A percentile compares a stretch with the other conserved stretches of the same genome.
These are phyloP conservation scores for Trididemnum miniatum DNA, from an alignment of 23 tunicate genomes.

Conservation along the genomic window DNA sequence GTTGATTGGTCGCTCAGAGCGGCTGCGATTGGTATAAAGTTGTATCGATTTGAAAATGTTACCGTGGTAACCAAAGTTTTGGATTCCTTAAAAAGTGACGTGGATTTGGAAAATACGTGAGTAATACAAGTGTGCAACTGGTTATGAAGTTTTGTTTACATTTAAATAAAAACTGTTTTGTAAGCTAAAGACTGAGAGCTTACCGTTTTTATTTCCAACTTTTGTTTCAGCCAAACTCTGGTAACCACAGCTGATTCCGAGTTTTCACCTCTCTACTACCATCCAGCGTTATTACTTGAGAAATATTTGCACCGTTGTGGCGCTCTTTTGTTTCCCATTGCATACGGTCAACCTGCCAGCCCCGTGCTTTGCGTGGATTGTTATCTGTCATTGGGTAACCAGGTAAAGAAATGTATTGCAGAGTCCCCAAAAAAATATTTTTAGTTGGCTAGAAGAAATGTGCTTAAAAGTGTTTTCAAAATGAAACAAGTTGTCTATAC, in stretches of 20 bases:
- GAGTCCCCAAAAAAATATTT: too few relatives aligned
- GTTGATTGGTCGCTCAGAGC: conserved; percentile 68
- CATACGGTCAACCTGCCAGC: conserved; percentile 30
- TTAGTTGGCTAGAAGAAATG: too few relatives aligned
- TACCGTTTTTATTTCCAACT: too few relatives aligned
- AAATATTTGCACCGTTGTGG: conserved; percentile 33
- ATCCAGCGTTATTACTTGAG: conserved; percentile 62
- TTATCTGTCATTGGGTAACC: conserved; percentile 60
- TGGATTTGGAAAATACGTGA: conserved; percentile 1
- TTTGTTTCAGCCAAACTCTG: conserved; percentile 22
- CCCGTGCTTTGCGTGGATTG: conserved; percentile 75
- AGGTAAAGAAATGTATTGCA: too few relatives aligned
- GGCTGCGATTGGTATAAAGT: conserved; percentile 40
- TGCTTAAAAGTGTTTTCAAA: too few relatives aligned
- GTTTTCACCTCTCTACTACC: conserved; percentile 52
- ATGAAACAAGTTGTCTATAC: too few relatives aligned
- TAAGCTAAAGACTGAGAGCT: too few relatives aligned
- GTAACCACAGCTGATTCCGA: conserved; percentile 70
- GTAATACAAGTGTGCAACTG: not conserved
- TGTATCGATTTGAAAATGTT: conserved; percentile 52
- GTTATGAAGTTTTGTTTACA: not conserved
- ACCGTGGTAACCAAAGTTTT: conserved; percentile 42
- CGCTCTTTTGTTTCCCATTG: conserved; percentile 39
- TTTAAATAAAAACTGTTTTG: not conserved
- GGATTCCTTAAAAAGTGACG: not conserved